A percentile compares a stretch with the other conserved stretches of the same genome.
Evolutionary conservation across 2,113 vertebrate species (phyloP).

Genomic region (Polypterus bichir): DNA sequence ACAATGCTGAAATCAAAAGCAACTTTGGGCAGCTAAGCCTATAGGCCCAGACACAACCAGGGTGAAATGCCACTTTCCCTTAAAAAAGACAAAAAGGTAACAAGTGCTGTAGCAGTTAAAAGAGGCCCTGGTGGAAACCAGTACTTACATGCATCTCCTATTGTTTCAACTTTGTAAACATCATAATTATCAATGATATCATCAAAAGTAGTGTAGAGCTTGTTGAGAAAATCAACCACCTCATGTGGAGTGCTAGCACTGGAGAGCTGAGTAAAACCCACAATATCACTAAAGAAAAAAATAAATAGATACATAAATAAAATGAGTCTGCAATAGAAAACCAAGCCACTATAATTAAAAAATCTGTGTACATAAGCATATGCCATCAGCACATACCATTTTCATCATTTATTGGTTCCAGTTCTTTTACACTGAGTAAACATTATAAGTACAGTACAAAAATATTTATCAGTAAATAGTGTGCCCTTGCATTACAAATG

Average conservation of each 20-base stretch:
- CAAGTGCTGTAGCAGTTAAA: background rate
- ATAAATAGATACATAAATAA: background rate
- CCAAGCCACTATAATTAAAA: background rate
- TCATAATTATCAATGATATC: conserved; percentile 62
- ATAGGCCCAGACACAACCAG: no score
- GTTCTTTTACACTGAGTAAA: no score
- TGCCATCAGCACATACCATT: no score
- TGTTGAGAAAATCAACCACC: conserved; percentile 57
- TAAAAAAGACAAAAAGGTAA: background rate
- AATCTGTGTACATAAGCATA: no score
- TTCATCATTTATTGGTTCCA: no score
- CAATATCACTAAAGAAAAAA: conserved; percentile 42
- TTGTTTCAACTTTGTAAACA: conserved; percentile 62
- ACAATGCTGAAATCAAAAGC: no score
- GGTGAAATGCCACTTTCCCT: no score
- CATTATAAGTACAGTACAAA: no score
- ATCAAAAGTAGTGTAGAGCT: conserved; percentile 61
- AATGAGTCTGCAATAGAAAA: conserved; percentile 15
- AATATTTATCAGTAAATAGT: no score
- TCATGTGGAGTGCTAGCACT: conserved; percentile 54
- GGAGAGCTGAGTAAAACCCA: conserved; percentile 58
- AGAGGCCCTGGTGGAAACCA: background rate
- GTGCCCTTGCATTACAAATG: no score
- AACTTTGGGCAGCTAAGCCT: no score
- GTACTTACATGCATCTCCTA: conserved; percentile 57